Conservation (phyloP, 2,113 vertebrate genomes). For the Danio rerio region GRCz12tu NC_133189.1:44539501-44540000, state of each 20-base stretch:
- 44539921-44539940: constrained; percentile 4
- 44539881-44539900: constrained; percentile 35
- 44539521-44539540: constrained; percentile 15
- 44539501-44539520: constrained; percentile 37
- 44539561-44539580: constrained; percentile 48
- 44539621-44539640: constrained; percentile 88
- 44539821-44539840: constrained; percentile 23
- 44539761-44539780: constrained; percentile 42
- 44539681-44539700: constrained; percentile 73
- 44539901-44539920: constrained; percentile 38
- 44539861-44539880: constrained; percentile 22
- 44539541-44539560: constrained; percentile 36
- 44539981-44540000: constrained; percentile 23
- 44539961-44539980: constrained; percentile 28
- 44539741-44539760: constrained; percentile 61
- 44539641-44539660: constrained; percentile 97
- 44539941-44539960: neutral
- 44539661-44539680: constrained; percentile 83
- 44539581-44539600: constrained; percentile 55
- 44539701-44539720: constrained; percentile 77
- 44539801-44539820: neutral
- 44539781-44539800: constrained; percentile 21
- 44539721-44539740: constrained; percentile 66
- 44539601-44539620: constrained; percentile 74
- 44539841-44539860: constrained; percentile 9